A percentile compares a stretch with the other conserved stretches of the same genome.
Evolutionary conservation across 2,888 invertebrate genomes (phyloP).

Genomic region (Argyresthia goedartella): DNA sequence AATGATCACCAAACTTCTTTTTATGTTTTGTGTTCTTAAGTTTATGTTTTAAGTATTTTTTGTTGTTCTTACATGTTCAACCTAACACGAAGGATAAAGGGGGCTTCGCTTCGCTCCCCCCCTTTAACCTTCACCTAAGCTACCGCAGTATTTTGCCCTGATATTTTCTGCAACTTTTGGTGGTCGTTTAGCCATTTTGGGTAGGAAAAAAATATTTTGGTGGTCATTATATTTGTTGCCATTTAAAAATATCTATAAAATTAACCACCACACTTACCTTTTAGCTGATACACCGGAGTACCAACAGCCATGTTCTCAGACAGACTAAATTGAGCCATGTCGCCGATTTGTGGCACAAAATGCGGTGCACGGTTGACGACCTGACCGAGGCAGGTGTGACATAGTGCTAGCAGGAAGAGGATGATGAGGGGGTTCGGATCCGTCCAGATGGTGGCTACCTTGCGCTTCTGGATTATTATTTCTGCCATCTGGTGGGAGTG

Average conservation of each 20-base stretch:
- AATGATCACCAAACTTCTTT: too few relatives aligned
- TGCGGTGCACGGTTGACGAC: conserved; percentile 79
- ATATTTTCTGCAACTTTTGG: too few relatives aligned
- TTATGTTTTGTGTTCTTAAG: too few relatives aligned
- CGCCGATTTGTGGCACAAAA: conserved; percentile 80
- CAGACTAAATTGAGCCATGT: conserved; percentile 81
- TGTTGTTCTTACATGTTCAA: too few relatives aligned
- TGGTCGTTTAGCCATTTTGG: too few relatives aligned
- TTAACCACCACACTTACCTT: conserved; percentile 57
- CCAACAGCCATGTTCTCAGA: conserved; percentile 82
- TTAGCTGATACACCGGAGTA: conserved; percentile 81
- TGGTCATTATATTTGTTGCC: too few relatives aligned
- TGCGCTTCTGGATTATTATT: conserved; percentile 49
- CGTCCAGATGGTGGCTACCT: conserved; percentile 36
- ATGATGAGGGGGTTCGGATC: conserved; percentile 44
- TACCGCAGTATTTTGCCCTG: too few relatives aligned
- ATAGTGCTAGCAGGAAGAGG: conserved; percentile 31
- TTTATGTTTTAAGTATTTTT: too few relatives aligned
- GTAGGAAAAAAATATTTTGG: too few relatives aligned
- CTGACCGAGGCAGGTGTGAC: conserved; percentile 50
- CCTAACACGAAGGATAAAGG: too few relatives aligned
- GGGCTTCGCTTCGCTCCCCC: too few relatives aligned
- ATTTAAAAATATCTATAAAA: not conserved
- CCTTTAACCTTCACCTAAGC: too few relatives aligned
- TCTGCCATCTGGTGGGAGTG: conserved; percentile 49